These are phyloP conservation scores for Cephus sareptanus DNA, from an alignment of 2,888 invertebrate species.

Conservation along the genomic window DNA sequence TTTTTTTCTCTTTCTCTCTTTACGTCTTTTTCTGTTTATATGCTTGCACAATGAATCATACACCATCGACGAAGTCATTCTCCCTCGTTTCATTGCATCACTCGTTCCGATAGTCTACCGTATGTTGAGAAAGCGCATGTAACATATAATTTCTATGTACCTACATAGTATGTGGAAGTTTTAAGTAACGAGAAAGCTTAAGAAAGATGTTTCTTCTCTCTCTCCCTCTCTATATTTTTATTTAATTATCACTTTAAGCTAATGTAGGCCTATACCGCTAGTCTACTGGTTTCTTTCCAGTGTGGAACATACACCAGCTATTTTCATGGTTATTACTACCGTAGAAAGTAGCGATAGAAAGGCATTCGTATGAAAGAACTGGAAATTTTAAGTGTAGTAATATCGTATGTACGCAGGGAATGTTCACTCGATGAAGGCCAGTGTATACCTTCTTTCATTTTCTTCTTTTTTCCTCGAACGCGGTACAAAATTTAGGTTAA, in stretches of 20 bases:
- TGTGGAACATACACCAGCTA: not conserved
- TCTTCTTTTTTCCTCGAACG: slow-evolving; percentile 28
- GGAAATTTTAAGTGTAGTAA: not conserved
- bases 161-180: not conserved
- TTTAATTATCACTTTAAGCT: not conserved
- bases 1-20: slow-evolving; percentile 1
- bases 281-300: not conserved
- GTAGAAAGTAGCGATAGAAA: not conserved
- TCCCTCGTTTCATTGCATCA: slow-evolving; percentile 7
- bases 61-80: not conserved
- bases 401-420: not conserved
- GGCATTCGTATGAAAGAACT: slow-evolving; percentile 4
- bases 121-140: not conserved
- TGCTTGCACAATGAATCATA: slow-evolving; percentile 18
- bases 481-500: slow-evolving; percentile 52
- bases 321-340: not conserved
- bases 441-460: not conserved
- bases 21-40: slow-evolving; percentile 9
- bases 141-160: not conserved
- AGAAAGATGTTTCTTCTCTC: not conserved
- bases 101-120: slow-evolving; percentile 1
- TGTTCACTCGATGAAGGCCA: not conserved
- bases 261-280: not conserved
- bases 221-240: not conserved
- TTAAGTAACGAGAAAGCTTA: not conserved